Percentiles rank a stretch among this genome's conserved stretches.
These are phyloP conservation scores for Leucopsar rothschildi DNA, from an alignment of 2,113 vertebrate species.

Conservation along the genomic window DNA sequence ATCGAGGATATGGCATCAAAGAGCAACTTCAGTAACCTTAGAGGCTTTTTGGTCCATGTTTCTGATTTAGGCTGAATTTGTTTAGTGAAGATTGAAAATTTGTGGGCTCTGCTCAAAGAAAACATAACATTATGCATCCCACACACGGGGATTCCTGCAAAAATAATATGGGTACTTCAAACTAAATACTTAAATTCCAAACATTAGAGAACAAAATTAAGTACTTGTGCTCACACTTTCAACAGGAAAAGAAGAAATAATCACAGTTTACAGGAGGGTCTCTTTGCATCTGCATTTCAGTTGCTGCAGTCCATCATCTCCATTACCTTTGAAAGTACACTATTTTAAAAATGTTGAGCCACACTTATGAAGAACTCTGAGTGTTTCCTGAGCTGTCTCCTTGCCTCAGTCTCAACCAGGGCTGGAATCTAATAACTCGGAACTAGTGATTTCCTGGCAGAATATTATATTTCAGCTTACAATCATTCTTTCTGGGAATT, in stretches of 20 bases:
- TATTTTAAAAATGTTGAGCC: conserved; percentile 7
- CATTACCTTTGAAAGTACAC: not conserved
- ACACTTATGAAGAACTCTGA: not conserved
- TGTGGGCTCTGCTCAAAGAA: not conserved
- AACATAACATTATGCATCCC: not conserved
- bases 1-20: not conserved
- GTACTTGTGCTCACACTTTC: not conserved
- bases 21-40: not conserved
- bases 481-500: conserved; percentile 53
- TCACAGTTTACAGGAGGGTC: not conserved
- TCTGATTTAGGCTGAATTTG: not conserved
- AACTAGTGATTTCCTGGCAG: conserved; percentile 55
- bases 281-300: conserved; percentile 8
- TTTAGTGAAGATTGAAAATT: not conserved
- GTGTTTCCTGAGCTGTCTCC: conserved; percentile 31
- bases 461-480: conserved; percentile 51
- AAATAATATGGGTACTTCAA: not conserved
- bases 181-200: not conserved
- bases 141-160: not conserved
- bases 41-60: not conserved
- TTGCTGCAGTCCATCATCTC: conserved; percentile 6
- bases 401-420: conserved; percentile 15
- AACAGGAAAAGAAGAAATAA: not conserved
- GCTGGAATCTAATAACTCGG: conserved; percentile 47
- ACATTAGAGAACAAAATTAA: not conserved